phyloP scores from a whole-genome alignment of 2,797 vertebrate species.

The Amniataba percoides region DNA sequence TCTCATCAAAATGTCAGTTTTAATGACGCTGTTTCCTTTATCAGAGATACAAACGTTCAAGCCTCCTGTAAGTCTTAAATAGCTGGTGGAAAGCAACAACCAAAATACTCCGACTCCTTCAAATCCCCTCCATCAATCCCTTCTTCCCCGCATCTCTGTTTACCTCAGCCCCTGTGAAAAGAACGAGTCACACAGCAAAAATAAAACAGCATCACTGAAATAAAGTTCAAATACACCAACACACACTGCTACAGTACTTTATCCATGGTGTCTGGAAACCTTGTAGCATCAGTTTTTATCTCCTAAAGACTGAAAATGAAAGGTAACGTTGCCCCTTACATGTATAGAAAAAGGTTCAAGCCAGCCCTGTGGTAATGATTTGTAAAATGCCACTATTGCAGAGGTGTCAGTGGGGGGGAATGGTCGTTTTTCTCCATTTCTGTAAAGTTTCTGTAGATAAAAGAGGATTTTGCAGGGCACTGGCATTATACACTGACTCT shows the following conservation, averaged over 20 bases:
- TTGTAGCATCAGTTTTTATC: conserved; percentile 30
- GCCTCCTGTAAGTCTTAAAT: conserved; percentile 33
- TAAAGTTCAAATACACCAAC: conserved; percentile 37
- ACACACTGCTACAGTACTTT: conserved; percentile 25
- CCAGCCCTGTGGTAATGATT: conserved; percentile 52
- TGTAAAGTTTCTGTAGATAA: conserved; percentile 48
- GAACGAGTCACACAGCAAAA: conserved; percentile 26
- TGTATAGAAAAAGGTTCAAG: conserved; percentile 40
- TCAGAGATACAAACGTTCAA: conserved; percentile 2
- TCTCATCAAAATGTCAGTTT: conserved; percentile 35
- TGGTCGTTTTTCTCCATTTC: conserved; percentile 47
- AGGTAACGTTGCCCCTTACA: conserved; percentile 12
- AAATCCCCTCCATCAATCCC: conserved; percentile 44
- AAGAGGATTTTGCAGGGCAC: conserved; percentile 26
- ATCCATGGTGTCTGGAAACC: conserved; percentile 28
- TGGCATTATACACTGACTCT: conserved; percentile 5
- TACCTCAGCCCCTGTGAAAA: conserved; percentile 38
- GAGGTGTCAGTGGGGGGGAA: conserved; percentile 41
- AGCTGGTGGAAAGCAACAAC: conserved; percentile 37
- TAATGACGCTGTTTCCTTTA: conserved; percentile 35
- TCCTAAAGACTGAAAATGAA: conserved; percentile 44
- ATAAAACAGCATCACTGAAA: conserved; percentile 35
- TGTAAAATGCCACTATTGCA: conserved; percentile 42
- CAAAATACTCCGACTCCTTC: conserved; percentile 36
- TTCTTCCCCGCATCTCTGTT: conserved; percentile 28